phyloP scores from a whole-genome alignment of 2,797 vertebrate genomes.

The Microcaecilia unicolor region DNA sequence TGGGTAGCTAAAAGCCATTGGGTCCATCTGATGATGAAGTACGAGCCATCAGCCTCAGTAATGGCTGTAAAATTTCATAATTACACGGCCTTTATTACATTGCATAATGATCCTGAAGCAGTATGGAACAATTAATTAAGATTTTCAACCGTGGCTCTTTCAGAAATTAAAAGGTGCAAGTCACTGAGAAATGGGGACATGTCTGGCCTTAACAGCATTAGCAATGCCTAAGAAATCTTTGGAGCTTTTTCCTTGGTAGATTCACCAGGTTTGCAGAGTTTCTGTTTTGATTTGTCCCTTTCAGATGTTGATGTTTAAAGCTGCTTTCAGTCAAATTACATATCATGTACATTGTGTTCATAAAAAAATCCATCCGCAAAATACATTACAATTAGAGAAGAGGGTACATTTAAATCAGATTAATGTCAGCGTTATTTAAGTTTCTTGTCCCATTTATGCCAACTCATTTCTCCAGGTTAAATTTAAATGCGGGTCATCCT shows the following conservation, averaged over 20 bases:
- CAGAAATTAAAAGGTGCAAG: constrained; percentile 90
- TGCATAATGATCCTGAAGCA: constrained; percentile 99
- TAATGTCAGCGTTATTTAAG: constrained; percentile 3
- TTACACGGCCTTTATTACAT: constrained; percentile 99
- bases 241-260: neutral
- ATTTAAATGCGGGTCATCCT: constrained; percentile 34
- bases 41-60: constrained; percentile 98
- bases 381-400: too few species aligned
- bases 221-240: constrained; percentile 58
- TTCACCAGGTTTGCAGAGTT: neutral
- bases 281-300: too few species aligned
- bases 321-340: too few species aligned
- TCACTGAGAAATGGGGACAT: constrained; percentile 84
- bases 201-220: constrained; percentile 86
- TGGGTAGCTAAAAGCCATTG: constrained; percentile 82
- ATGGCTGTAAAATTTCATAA: constrained; percentile 99
- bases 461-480: constrained; percentile 42
- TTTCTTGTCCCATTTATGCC: constrained; percentile 45
- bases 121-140: constrained; percentile 99
- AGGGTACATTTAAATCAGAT: too few species aligned
- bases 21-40: constrained; percentile 99
- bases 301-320: too few species aligned
- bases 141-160: constrained; percentile 97
- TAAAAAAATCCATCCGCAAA: too few species aligned
- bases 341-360: too few species aligned